Base-by-base conservation (phyloP, 2,888 invertebrate species). In the Ctena decussata region DNA sequence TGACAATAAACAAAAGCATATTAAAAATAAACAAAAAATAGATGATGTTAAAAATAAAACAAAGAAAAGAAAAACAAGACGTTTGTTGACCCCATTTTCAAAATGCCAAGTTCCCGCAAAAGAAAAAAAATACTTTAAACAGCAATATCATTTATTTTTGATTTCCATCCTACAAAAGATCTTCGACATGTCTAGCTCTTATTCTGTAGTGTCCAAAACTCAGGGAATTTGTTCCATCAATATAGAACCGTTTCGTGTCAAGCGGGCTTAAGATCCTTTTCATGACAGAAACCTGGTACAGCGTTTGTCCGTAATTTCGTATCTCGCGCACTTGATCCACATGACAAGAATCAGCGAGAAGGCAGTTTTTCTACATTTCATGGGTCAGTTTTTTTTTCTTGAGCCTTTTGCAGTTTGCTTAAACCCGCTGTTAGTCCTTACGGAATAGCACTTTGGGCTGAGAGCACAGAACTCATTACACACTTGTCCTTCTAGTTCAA, bases 341-440 rank as follows among this genome's bases (percentile, higher is more conserved):
- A n/a, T 41, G 44, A 30, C 76, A 60, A 0, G 39, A 18, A 12
- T 24, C 57, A 1, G 24, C 3, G 0, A 65, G 18, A 12, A 76
- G 18, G 37, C 76, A 76, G 35, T 76, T 11, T 27, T 41, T 76
- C 15, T 60, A 76, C 37, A 76, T 11, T n/a, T 76, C 76, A 41
- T 76, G 76, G 24, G 35, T 6, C 1, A 76, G 44, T 60, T 41
- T 15, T 24, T n/a, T n/a, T 37, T 65, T 11, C 39, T 18, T 6
- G 30, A 21, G 27, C 76, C 76, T 41, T 76, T 76, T 6, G 24
- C 8, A 1, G 76, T 41, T 37, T 60, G 65, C 30, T 41, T 65
- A 12, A 65, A 65, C 0, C 76, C 65, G 15, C 18, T 5, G 30
- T 76, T 65, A 24, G 76, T 57, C 35, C 30, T 37, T 35, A 76